Base-by-base conservation (phyloP, 2,797 vertebrate genomes). In the Lindbergichthys nudifrons region DNA sequence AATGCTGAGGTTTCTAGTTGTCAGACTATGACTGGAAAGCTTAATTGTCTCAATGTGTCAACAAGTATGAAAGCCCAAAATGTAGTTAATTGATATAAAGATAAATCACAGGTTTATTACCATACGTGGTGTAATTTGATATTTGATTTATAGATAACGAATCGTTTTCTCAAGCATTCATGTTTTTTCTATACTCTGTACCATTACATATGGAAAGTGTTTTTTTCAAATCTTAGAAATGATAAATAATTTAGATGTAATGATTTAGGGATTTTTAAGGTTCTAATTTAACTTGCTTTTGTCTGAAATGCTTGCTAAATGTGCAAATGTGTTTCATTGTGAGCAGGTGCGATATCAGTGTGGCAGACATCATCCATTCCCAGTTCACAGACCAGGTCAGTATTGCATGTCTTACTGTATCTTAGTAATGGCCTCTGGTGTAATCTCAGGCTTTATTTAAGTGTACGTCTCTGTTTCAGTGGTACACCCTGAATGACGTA, bases 401-500 rank as follows among this genome's bases (percentile, higher is more conserved):
- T 51, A 18, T 47, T 70, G 4, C 13, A 3, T 16, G 7, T 59
- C 51, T 41, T 5, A 32, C n/a, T 69, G 19, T 30, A 47, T 71
- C 5, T 19, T 15, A 41, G 23, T 51, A n/a, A 51, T 16, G 41
- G 26, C 56, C 56, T 47, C 16, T 2, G 0, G 13, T 51, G 50
- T 61, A 12, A 45, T 80, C 16, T 57, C 21, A 11, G 16, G 42
- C 50, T 75, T 26, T 50, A 26, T 70, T 39, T 65, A 36, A 45
- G 4, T 58, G 3, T 50, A 5, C 0, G 0, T 71, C 30, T 83
- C 1, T 92, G 21, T 87, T 79, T 73, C 87, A 98, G 97, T 97
- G 96, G 97, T 94, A 95, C 85, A 88, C 92, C 13, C 88, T 98
- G 75, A 94, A 92, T 46, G 95, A 95, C 0, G 96, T 97, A 5